Evolutionary conservation across 2,888 invertebrate species (phyloP).

Genomic region (Stomorhina lunata): DNA sequence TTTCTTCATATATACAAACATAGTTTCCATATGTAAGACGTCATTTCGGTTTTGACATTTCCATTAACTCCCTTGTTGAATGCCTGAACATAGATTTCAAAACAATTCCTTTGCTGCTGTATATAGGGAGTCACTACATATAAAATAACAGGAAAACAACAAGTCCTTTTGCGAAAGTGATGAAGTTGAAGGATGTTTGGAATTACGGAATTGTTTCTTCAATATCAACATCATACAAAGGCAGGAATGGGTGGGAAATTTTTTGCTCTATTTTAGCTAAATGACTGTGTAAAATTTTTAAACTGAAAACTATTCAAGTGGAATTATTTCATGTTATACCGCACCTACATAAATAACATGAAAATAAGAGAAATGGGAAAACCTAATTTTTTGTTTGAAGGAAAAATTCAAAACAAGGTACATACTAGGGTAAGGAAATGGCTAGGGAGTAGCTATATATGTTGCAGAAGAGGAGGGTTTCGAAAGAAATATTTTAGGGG

Average conservation of each 20-base stretch:
- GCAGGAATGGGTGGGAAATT: not conserved
- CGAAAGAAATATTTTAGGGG: no score
- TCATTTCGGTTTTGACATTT: constrained; percentile 44
- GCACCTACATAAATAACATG: not conserved
- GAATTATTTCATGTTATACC: constrained; percentile 26
- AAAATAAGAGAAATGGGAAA: not conserved
- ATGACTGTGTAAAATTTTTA: no score
- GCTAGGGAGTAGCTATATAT: no score
- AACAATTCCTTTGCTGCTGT: constrained; percentile 8
- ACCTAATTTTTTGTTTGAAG: not conserved
- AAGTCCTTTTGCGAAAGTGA: not conserved
- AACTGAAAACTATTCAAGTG: constrained; percentile 11
- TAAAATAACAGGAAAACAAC: not conserved
- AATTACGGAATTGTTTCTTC: no score
- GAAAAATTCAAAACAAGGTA: not conserved
- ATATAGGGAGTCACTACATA: no score
- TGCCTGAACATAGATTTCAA: constrained; percentile 19
- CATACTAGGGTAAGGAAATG: no score
- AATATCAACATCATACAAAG: no score
- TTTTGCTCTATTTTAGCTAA: not conserved
- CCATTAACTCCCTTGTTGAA: constrained; percentile 41
- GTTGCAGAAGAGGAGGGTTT: no score
- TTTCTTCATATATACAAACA: not conserved
- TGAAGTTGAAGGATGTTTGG: not conserved
- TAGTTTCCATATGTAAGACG: not conserved